Evolutionary conservation across 2,888 invertebrate species (phyloP), one percentile per base, ranked within the genome.

Genomic region (Chalcis sispes): DNA sequence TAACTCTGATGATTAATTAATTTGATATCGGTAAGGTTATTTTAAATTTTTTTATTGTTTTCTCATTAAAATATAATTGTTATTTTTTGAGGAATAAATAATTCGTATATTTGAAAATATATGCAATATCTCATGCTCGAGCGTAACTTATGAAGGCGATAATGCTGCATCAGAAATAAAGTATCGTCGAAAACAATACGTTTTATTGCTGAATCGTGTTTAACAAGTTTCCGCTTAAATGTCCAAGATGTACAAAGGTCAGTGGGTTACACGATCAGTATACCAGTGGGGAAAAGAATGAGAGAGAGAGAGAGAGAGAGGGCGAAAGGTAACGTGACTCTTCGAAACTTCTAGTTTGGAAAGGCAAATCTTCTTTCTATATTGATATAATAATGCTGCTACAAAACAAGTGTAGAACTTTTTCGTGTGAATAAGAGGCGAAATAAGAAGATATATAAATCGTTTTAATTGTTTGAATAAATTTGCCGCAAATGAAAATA

Each of bases 171-270:
- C n/a, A 25, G 20, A 62, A 48, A 18, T 10, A 27, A 54, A 52
- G 27, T 27, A 75, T 71, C 42, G 36, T 8, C 46, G 71, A 66
- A 62, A 72, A 61, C 67, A 62, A 72, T 36, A 61, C 40, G 29
- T 67, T 75, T 66, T 2, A n/a, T 67, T 46, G 62, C 71, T 75
- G 78, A 76, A 70, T 80, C 73, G 66, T 76, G 71, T 73, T 69
- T 73, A 77, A 72, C 72, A 72, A 77, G 80, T 69, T 77, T 80
- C 72, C 69, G 69, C 72, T 75, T 77, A 77, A 80, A 79, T 62
- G 58, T 54, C 75, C 59, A 65, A 65, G 65, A 66, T 54, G 64
- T 64, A 70, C 64, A 80, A 79, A 81, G 81, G 81, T 81, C 78
- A 79, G 62, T 71, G 29, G 71, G 73, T 74, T 71, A 77, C 20